Evolutionary conservation across 1,140 invertebrate genomes (phyloP).

Genomic region (Microplitis mediator): DNA sequence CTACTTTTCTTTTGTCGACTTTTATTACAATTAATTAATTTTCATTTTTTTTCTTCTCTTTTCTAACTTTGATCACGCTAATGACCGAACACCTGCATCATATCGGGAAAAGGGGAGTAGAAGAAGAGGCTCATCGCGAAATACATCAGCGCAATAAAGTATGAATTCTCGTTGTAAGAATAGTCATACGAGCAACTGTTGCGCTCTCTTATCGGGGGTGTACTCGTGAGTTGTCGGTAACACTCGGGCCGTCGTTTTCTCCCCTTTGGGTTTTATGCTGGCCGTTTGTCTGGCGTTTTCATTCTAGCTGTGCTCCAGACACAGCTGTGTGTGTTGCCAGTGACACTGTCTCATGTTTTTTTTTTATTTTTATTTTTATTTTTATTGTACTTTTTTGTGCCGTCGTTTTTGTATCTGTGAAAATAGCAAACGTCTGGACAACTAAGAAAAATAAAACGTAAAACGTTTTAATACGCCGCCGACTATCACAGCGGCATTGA

Average conservation of each 20-base stretch:
- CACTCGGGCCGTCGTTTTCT: conserved; percentile 9
- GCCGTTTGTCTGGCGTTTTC: conserved; percentile 12
- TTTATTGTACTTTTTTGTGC: background rate
- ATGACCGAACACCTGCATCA: too few relatives aligned
- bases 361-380: background rate
- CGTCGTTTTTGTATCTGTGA: background rate
- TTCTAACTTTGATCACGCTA: too few relatives aligned
- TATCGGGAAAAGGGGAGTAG: too few relatives aligned
- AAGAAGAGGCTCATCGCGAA: too few relatives aligned
- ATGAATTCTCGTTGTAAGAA: background rate
- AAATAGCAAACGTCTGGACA: background rate
- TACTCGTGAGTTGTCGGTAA: conserved; percentile 9
- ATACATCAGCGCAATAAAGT: background rate
- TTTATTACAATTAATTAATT: too few relatives aligned
- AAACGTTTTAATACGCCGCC: background rate
- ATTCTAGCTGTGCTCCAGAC: conserved; percentile 15
- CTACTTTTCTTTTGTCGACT: too few relatives aligned
- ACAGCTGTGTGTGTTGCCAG: background rate
- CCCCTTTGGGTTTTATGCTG: conserved; percentile 9
- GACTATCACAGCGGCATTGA: background rate
- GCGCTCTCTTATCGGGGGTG: conserved; percentile 22
- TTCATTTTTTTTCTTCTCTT: too few relatives aligned
- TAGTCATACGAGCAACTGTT: conserved; percentile 25
- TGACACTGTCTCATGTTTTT: background rate
- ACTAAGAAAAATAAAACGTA: too few relatives aligned